Evolutionary conservation across 2,888 invertebrate genomes (phyloP).

Genomic region (Drosophila pegasa): DNA sequence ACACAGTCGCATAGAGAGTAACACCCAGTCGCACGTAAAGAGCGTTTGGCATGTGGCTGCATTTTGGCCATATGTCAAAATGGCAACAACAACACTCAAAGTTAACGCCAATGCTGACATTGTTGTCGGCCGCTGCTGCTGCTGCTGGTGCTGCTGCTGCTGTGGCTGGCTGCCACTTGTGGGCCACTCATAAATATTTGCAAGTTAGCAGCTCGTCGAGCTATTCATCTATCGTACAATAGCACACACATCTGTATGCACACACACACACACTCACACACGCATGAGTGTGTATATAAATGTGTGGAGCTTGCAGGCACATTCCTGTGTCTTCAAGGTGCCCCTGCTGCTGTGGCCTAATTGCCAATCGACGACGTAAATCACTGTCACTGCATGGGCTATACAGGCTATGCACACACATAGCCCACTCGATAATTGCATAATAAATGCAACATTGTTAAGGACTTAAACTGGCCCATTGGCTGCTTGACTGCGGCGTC

Average conservation of each 20-base stretch:
- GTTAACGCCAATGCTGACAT: slow-evolving; percentile 64
- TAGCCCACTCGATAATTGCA: slow-evolving; percentile 79
- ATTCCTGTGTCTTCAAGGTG: slow-evolving; percentile 68
- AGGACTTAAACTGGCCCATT: slow-evolving; percentile 48
- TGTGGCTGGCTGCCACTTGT: slow-evolving; percentile 67
- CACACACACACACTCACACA: slow-evolving; percentile 13
- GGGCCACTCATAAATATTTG: slow-evolving; percentile 80
- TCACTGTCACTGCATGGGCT: slow-evolving; percentile 69
- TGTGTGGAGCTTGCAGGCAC: slow-evolving; percentile 15
- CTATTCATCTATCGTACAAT: slow-evolving; percentile 77
- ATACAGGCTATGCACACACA: slow-evolving; percentile 42
- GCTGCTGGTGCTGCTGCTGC: slow-evolving; percentile 33
- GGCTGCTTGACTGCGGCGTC: slow-evolving; percentile 30
- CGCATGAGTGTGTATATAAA: slow-evolving; percentile 6
- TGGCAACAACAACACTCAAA: slow-evolving; percentile 76
- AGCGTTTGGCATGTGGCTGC: slow-evolving; percentile 75
- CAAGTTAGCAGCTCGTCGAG: slow-evolving; percentile 81
- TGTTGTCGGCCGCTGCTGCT: slow-evolving; percentile 54
- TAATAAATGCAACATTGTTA: slow-evolving; percentile 79
- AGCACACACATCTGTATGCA: slow-evolving; percentile 17
- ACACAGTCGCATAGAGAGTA: slow-evolving; percentile 9
- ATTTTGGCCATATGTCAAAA: slow-evolving; percentile 80
- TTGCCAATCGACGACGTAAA: slow-evolving; percentile 80
- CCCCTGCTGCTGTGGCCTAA: slow-evolving; percentile 56
- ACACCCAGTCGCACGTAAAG: slow-evolving; percentile 49